Evolutionary conservation across 2,113 vertebrate species (phyloP), one percentile per base, ranked within the genome.

Genomic region (Lophius piscatorius): DNA sequence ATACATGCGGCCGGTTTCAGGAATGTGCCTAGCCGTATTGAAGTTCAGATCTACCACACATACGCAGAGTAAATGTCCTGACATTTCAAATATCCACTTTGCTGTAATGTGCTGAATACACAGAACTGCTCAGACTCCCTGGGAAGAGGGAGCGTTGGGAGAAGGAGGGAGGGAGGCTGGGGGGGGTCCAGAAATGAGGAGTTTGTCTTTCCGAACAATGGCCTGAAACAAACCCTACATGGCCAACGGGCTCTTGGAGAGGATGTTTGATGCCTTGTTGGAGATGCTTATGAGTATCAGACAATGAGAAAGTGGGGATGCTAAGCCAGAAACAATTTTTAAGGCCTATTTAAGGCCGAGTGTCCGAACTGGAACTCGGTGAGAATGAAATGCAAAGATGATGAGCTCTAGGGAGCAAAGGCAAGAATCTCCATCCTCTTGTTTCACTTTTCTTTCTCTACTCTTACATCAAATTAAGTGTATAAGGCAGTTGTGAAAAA

Each of bases 61-160:
- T 73, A 85, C 73, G 84, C 84, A 85, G 72, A 87, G 86, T 85
- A 84, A 88, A 88, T 89, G 84, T 85, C 85, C 87, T 88, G 87
- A 89, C 86, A 86, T 88, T 89, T 89, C 81, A 87, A 86, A 88
- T 87, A 86, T 84, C 86, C 84, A 83, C 51, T 39, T 47, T 52
- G 74, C 71, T 21, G 41, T 77, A 89, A 88, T 86, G 75, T 87
- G 84, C 82, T 89, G 88, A 89, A 72, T 33, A 47, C 71, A 84
- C 83, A 88, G 66, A 83, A 83, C 63, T 48, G 62, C 64, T n/a
- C 49, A 2, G 63, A 45, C 73, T 54, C 74, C 68, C 55, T 22
- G 66, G 46, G 70, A 80, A 69, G 82, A 72, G 62, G 52, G 60
- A 51, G 81, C 69, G 39, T 4, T 28, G 10, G 5, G 29, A 42